These are phyloP conservation scores for Schizaphis graminum DNA, from an alignment of 2,888 invertebrate species.

Conservation along the genomic window DNA sequence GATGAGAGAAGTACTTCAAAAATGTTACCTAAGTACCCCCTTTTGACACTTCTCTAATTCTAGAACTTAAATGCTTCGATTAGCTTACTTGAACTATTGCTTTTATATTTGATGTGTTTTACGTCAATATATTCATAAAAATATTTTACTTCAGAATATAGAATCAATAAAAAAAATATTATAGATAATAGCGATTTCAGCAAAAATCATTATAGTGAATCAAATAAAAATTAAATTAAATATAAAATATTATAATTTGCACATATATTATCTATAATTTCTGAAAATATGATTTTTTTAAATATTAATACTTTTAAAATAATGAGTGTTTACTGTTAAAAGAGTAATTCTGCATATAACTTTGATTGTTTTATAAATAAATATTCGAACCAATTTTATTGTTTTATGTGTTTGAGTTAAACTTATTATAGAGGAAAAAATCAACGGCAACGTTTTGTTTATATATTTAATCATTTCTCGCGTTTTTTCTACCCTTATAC, in stretches of 20 bases:
- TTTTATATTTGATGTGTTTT: background rate
- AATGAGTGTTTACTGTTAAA: background rate
- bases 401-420: background rate
- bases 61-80: background rate
- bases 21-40: background rate
- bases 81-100: background rate
- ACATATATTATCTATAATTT: background rate
- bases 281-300: background rate
- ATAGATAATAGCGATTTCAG: background rate
- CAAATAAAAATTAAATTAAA: background rate
- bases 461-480: constrained; percentile 29
- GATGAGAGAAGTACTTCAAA: background rate
- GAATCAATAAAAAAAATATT: background rate
- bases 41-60: background rate
- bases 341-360: background rate
- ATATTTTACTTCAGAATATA: background rate
- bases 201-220: background rate
- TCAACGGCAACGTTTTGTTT: background rate
- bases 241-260: background rate
- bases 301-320: background rate
- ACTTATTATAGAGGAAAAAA: background rate
- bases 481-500: background rate
- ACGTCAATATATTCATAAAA: background rate
- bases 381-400: background rate
- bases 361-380: background rate